Base-by-base conservation (phyloP, 2,797 vertebrate genomes). In the Tragopan temminckii region DNA sequence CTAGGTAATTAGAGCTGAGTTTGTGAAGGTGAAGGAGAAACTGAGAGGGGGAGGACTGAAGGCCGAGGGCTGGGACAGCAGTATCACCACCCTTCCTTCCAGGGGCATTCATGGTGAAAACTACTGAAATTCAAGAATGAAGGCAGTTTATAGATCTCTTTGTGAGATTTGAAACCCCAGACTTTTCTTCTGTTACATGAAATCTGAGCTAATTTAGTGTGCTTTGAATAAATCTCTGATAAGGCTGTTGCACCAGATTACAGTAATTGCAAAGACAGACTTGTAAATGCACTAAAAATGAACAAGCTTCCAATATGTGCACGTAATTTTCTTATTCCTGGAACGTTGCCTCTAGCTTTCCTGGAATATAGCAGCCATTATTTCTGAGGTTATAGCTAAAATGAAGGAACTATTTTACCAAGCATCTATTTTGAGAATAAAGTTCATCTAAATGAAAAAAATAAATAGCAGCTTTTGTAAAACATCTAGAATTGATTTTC, bases 241-340 rank as follows among this genome's bases (percentile, higher is more conserved):
- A 53, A 64, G 24, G 45, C 31, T 74, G 31, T 81, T 75, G 33
- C 1, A 16, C 27, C 31, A 57, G 66, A 67, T 76, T 83, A 59
- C 33, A 0, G 2, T 55, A 76, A 59, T 52, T 83, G 19, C 58
- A 87, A 55, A 80, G 43, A 70, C 57, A 90, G 10, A n/a, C 19
- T 55, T 69, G 46, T 50, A 79, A 90, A 79, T 31, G 35, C 42
- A 82, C 66, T 63, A 80, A 85, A 96, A 93, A 75, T 25, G 10
- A 94, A 45, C 71, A 43, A 62, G 35, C 40, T 88, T 95, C 45
- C 43, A 75, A 67, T 66, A 85, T 4, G 9, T 83, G 40, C 31
- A 63, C 27, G 23, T 92, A 36, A 85, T 94, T 92, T 95, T 87
- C 48, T 80, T 89, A 45, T 87, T 93, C 62, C 63, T 94, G 70